phyloP scores from a whole-genome alignment of 1,140 invertebrate species.

The Caenorhabditis remanei region DNA sequence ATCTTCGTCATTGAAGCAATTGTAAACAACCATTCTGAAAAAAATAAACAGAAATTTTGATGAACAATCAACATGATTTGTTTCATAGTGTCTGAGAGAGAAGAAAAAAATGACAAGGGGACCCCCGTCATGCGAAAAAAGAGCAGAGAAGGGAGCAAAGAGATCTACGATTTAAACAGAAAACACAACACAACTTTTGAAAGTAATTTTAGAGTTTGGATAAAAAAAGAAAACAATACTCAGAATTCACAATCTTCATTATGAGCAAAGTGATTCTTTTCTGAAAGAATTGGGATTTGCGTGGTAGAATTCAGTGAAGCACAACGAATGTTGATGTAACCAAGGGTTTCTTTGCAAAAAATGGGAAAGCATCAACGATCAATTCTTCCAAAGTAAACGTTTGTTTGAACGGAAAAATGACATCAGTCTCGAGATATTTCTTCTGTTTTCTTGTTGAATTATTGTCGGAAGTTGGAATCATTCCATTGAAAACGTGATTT shows the following conservation, averaged over 20 bases:
- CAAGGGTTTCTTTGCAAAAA: slow-evolving; percentile 11
- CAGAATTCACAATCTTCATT: no score
- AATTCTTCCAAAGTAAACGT: background rate
- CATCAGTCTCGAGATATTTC: background rate
- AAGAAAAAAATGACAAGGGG: background rate
- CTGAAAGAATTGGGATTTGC: no score
- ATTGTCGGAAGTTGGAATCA: no score
- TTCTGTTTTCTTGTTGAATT: no score
- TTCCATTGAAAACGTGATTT: no score
- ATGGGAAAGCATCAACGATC: slow-evolving; percentile 6
- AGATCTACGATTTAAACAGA: background rate
- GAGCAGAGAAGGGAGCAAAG: background rate
- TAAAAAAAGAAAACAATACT: no score
- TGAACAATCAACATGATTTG: background rate
- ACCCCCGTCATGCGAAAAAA: background rate
- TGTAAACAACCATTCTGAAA: slow-evolving; percentile 27
- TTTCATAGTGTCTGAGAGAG: background rate
- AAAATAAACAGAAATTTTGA: background rate
- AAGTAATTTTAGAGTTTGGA: no score
- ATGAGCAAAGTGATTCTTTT: no score
- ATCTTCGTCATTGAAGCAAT: slow-evolving; percentile 18
- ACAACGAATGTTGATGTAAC: background rate
- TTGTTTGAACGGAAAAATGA: background rate
- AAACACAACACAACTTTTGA: background rate
- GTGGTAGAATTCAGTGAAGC: background rate